Base-by-base conservation (phyloP, 2,888 invertebrate genomes). In the Hydrotaea cyrtoneurina region DNA sequence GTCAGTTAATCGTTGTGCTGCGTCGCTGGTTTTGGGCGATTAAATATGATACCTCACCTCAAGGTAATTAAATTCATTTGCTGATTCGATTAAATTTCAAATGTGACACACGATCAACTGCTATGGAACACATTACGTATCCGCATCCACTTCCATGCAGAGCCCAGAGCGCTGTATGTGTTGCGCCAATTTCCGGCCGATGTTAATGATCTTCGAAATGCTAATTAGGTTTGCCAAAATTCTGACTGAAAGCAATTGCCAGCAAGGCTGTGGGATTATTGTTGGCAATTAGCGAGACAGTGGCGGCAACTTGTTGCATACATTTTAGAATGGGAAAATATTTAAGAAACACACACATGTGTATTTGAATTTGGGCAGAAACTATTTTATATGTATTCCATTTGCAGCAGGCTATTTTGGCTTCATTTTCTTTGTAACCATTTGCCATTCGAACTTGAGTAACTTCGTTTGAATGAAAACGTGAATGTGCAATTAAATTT, bases 11-110 rank as follows among this genome's bases (percentile, higher is more conserved):
- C 2, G 26, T 7, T 1, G 59, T 59, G 59, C 23, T 26, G 59
- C 59, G 23, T 59, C 26, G 15, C 15, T 26, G 23, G 13, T 19
- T 53, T 59, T 26, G n/a, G 4, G n/a, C 1, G 36, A 10, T 66
- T 13, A 62, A 80, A 83, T 71, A 50, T 75, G 78, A 84, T 66
- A 81, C 81, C 78, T 21, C 72, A 64, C 57, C 55, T 75, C 84
- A 81, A 84, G 80, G 80, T 72, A 72, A 80, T 75, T 72, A 72
- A 80, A 78, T 57, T 21, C 21, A 62, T 74, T 78, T 74, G 57
- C 73, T 57, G 64, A 77, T 46, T 74, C 59, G 69, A 46, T 69
- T 69, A 21, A 69, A 69, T 46, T 69, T 69, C 69, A 66, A n/a
- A 21, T 69, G 43, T 31, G 46, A 15, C 23, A 69, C 23, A 66